Evolutionary conservation across 2,888 invertebrate species (phyloP).

Genomic region (Apamea sordens): DNA sequence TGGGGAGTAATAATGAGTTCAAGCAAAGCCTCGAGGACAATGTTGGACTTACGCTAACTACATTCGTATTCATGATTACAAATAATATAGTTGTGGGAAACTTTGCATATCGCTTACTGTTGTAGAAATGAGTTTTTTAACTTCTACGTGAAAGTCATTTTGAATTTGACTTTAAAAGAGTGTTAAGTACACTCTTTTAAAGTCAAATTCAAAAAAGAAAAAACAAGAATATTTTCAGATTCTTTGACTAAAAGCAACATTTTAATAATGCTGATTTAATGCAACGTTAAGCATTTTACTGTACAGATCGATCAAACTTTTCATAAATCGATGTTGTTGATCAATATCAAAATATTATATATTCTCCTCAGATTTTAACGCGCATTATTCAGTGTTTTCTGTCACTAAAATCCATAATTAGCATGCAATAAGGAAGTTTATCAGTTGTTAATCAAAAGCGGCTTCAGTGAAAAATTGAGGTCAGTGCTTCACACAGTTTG

Average conservation of each 20-base stretch:
- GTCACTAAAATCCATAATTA: constrained; percentile 61
- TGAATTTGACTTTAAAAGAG: neutral
- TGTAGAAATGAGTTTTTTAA: neutral
- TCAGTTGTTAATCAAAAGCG: constrained; percentile 66
- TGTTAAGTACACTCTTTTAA: too few relatives aligned
- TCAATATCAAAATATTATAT: constrained; percentile 25
- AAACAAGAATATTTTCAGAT: neutral
- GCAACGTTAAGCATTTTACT: neutral
- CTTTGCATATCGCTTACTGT: constrained; percentile 4
- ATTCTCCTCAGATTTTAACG: constrained; percentile 25
- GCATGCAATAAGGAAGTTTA: constrained; percentile 64
- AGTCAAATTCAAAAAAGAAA: too few relatives aligned
- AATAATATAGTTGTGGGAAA: constrained; percentile 44
- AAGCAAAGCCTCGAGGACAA: constrained; percentile 68
- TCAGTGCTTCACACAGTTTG: constrained; percentile 72
- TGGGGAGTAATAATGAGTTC: constrained; percentile 72
- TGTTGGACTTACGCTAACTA: constrained; percentile 60
- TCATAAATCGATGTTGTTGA: constrained; percentile 26
- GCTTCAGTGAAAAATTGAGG: constrained; percentile 70
- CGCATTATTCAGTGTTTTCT: constrained; percentile 47
- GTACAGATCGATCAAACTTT: constrained; percentile 32
- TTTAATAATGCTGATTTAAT: neutral
- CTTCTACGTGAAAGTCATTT: constrained; percentile 1
- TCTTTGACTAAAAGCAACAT: neutral
- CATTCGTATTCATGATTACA: constrained; percentile 57